These are phyloP conservation scores for Cyprinodon variegatus DNA, from an alignment of 2,113 vertebrate species.

Conservation along the genomic window DNA sequence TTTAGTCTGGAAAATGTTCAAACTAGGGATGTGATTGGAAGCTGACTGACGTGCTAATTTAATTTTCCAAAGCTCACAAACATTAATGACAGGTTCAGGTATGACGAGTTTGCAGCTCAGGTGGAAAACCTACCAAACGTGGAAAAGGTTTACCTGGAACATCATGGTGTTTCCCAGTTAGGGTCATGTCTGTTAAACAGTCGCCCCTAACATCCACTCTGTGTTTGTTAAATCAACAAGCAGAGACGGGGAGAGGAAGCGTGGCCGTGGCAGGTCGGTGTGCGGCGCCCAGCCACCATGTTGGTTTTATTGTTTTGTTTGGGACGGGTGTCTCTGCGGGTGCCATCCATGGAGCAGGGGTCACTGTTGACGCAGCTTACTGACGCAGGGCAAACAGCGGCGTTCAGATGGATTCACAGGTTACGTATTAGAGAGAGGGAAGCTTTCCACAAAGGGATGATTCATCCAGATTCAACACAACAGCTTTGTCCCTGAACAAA, in stretches of 20 bases:
- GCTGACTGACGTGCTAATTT: background rate
- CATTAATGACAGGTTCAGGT: background rate
- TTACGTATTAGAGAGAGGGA: background rate
- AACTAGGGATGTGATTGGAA: background rate
- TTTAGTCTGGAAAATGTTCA: background rate
- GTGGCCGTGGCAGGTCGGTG: background rate
- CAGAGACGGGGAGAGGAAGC: constrained; percentile 32
- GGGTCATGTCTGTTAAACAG: background rate
- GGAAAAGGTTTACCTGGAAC: constrained; percentile 13
- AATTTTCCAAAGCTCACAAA: background rate
- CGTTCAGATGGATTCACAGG: constrained; percentile 3
- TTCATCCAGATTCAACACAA: constrained; percentile 52
- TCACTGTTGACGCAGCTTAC: constrained; percentile 29
- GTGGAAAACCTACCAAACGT: constrained; percentile 4
- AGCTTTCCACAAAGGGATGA: constrained; percentile 3
- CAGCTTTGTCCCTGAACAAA: background rate
- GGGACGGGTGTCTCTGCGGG: constrained; percentile 7
- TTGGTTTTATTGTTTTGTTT: constrained; percentile 41
- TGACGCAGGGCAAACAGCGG: constrained; percentile 46
- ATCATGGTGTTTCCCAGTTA: background rate
- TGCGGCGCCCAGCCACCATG: background rate
- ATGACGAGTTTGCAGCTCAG: background rate
- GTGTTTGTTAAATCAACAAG: constrained; percentile 22
- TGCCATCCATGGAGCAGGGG: constrained; percentile 29
- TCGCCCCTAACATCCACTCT: background rate